Evolutionary conservation across 2,113 vertebrate genomes (phyloP).

Genomic region (Plotosus lineatus): DNA sequence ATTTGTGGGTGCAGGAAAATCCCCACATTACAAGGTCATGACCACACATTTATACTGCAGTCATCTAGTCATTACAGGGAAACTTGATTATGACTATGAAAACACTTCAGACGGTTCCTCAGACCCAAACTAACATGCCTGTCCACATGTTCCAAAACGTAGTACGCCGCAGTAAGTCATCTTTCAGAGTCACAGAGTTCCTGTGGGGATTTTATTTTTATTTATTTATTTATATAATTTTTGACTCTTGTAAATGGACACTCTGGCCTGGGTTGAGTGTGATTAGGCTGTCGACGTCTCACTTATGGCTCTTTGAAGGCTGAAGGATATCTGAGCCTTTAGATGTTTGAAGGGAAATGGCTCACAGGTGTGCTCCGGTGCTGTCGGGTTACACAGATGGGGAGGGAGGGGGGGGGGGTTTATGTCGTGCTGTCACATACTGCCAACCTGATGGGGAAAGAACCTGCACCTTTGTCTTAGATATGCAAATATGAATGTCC

Average conservation of each 20-base stretch:
- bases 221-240: no score
- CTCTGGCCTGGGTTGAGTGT: slow-evolving; percentile 30
- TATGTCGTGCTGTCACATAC: slow-evolving; percentile 52
- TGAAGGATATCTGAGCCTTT: slow-evolving; percentile 54
- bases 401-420: no score
- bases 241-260: slow-evolving; percentile 41
- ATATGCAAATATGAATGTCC: slow-evolving; percentile 7
- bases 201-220: slow-evolving; percentile 28
- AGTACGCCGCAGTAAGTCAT: slow-evolving; percentile 21
- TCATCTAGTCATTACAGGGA: slow-evolving; percentile 29
- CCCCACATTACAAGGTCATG: slow-evolving; percentile 49
- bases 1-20: slow-evolving; percentile 70
- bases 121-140: slow-evolving; percentile 15
- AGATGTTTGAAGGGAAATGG: slow-evolving; percentile 67
- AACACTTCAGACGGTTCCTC: slow-evolving; percentile 11
- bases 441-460: slow-evolving; percentile 60
- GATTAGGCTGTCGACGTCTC: slow-evolving; percentile 51
- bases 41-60: slow-evolving; percentile 36
- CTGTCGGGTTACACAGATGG: slow-evolving; percentile 60
- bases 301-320: slow-evolving; percentile 51
- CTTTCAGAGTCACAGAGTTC: slow-evolving; percentile 5
- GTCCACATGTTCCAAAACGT: slow-evolving; percentile 2
- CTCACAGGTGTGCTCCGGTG: slow-evolving; percentile 70
- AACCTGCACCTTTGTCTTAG: slow-evolving; percentile 22
- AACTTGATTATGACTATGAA: slow-evolving; percentile 12